Evolutionary conservation across 2,113 vertebrate genomes (phyloP), one percentile per base, ranked within the genome.

Genomic region (Periophthalmodon schlosseri): DNA sequence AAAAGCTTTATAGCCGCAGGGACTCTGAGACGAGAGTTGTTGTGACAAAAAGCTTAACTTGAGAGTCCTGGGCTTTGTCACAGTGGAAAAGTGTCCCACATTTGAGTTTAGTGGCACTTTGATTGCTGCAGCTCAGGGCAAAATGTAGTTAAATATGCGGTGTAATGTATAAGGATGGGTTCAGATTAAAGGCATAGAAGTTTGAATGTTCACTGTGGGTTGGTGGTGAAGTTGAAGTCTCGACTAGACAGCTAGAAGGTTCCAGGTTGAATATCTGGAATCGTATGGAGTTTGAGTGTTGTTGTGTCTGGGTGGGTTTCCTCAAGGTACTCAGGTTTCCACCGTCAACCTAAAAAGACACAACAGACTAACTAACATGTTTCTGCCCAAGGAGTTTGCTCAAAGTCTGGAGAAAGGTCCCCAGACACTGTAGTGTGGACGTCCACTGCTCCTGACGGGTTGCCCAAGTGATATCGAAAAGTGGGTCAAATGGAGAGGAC

Each of bases 21-120:
- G 75, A 68, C 76, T 83, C 74, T 14, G 46, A 63, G 72, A 61
- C 50, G 67, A 74, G 23, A 72, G 73, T 24, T 84, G 78, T 18
- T 20, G 76, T 77, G 64, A 85, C 56, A 52, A 77, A 49, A 76
- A 68, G 81, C 49, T 86, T 66, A 39, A 18, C 77, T 79, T 84
- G 49, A 80, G 75, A 67, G 71, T 68, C 33, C 34, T 65, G 34
- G 10, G 63, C 63, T 65, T 65, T 65, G 63, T 65, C 34, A 39
- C n/a, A 2, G 34, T n/a, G 34, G 34, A 65, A 65, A 65, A 65
- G 63, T 65, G 63, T 39, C 63, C 34, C 63, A 65, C 34, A 65
- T 65, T 39, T 10, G 18, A 44, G 3, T 39, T 65, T 65, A 39
- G 36, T 63, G 63, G 20, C 11, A 3, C 63, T 65, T 65, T 65